These are phyloP conservation scores for Camptogramma bilineatum DNA, from an alignment of 2,888 invertebrate genomes.

Conservation along the genomic window DNA sequence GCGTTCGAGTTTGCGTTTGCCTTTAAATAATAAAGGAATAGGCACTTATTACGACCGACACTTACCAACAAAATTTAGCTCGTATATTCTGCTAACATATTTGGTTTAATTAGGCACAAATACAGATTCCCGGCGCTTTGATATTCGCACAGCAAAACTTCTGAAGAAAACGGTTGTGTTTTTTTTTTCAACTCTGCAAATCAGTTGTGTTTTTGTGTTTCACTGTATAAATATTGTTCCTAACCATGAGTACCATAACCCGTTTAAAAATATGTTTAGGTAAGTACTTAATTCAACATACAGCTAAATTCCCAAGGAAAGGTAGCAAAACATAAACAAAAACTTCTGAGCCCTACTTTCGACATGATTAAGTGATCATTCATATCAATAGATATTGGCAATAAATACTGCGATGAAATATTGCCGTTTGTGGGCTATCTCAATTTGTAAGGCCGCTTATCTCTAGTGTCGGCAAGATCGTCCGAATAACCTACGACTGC, in stretches of 20 bases:
- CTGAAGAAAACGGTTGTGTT: not conserved
- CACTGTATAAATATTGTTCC: not conserved
- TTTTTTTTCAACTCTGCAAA: too few relatives aligned
- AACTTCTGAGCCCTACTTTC: slow-evolving; percentile 17
- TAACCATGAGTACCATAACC: too few relatives aligned
- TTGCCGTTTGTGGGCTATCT: slow-evolving; percentile 76
- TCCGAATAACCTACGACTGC: slow-evolving; percentile 37
- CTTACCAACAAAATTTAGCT: slow-evolving; percentile 21
- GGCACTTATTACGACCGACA: slow-evolving; percentile 45
- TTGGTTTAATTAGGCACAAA: not conserved
- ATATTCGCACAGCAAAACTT: not conserved
- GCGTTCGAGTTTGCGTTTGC: slow-evolving; percentile 55
- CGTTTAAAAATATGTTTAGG: not conserved
- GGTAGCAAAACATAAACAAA: slow-evolving; percentile 21
- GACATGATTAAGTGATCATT: slow-evolving; percentile 37
- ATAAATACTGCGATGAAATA: slow-evolving; percentile 81
- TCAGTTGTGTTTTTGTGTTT: not conserved
- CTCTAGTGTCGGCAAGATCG: slow-evolving; percentile 74
- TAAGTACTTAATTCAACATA: not conserved
- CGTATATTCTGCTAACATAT: slow-evolving; percentile 17
- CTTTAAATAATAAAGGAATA: slow-evolving; percentile 61
- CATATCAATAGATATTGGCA: slow-evolving; percentile 63
- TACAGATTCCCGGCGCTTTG: not conserved
- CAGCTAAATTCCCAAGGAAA: not conserved
- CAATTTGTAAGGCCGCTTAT: slow-evolving; percentile 79